phyloP scores from a whole-genome alignment of 2,888 invertebrate species.

The Augiades crinisus region DNA sequence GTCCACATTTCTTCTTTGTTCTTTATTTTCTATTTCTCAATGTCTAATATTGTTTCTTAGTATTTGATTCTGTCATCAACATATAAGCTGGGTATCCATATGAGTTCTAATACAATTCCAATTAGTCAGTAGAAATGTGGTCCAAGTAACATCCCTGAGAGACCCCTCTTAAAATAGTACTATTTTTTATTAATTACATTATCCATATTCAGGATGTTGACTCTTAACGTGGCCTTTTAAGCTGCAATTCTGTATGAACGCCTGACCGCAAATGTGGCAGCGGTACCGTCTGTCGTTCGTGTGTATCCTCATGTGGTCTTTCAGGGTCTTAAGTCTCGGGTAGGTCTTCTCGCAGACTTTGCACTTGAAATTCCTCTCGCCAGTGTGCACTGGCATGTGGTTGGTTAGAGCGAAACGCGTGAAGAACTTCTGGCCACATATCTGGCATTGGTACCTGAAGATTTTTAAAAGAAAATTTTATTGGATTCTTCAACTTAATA shows the following conservation, averaged over 20 bases:
- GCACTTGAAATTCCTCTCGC: slow-evolving; percentile 68
- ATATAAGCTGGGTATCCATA: too few species aligned
- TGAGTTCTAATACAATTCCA: too few species aligned
- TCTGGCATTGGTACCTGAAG: slow-evolving; percentile 65
- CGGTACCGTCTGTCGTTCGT: slow-evolving; percentile 62
- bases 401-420: slow-evolving; percentile 67
- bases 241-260: slow-evolving; percentile 62
- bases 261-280: slow-evolving; percentile 26
- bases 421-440: slow-evolving; percentile 71
- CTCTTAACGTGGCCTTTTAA: slow-evolving; percentile 71
- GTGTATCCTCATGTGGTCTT: slow-evolving; percentile 67
- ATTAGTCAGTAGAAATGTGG: too few species aligned
- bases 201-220: slow-evolving; percentile 67
- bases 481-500: too few species aligned
- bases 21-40: too few species aligned
- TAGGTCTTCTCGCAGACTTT: slow-evolving; percentile 68
- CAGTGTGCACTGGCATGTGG: slow-evolving; percentile 72
- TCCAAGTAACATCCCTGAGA: too few species aligned
- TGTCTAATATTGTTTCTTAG: too few species aligned
- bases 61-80: too few species aligned
- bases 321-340: slow-evolving; percentile 63
- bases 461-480: too few species aligned
- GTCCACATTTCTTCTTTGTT: too few species aligned
- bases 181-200: slow-evolving; percentile 26
- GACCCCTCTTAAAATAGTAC: too few species aligned